phyloP scores from a whole-genome alignment of 2,888 invertebrate genomes.

The Microctonus brassicae region DNA sequence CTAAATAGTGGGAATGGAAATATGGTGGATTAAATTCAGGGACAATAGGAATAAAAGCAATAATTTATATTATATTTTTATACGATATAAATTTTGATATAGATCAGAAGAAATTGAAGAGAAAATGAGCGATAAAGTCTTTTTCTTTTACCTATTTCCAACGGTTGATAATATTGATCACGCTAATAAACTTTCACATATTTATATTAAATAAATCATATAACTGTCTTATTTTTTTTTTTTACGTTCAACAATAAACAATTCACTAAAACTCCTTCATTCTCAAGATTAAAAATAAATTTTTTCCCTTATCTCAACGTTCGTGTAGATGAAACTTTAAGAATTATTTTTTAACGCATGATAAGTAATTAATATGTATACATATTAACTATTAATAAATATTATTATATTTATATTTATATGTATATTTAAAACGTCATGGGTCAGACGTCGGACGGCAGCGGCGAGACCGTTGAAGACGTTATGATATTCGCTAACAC shows the following conservation, averaged over 20 bases:
- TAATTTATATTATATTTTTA: background rate
- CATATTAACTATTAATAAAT: background rate
- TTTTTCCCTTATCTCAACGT: background rate
- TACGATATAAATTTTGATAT: background rate
- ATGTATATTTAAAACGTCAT: background rate
- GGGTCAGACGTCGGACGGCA: conserved; percentile 34
- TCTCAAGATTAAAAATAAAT: background rate
- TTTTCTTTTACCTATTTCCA: background rate
- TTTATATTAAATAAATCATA: background rate
- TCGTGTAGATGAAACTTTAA: background rate
- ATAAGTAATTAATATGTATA: background rate
- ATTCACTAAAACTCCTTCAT: background rate
- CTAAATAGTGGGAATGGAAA: background rate
- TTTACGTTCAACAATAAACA: background rate
- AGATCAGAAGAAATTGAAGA: background rate
- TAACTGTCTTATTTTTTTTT: background rate
- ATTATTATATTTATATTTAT: background rate
- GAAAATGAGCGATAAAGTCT: background rate
- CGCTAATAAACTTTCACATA: background rate
- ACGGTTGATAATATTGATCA: background rate
- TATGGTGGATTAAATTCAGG: background rate
- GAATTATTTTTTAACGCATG: background rate
- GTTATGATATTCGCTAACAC: conserved; percentile 1
- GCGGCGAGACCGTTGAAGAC: conserved; percentile 26
- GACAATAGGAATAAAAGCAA: background rate